Conservation (phyloP, 2,888 invertebrate species). For the Thyatira batis region DNA sequence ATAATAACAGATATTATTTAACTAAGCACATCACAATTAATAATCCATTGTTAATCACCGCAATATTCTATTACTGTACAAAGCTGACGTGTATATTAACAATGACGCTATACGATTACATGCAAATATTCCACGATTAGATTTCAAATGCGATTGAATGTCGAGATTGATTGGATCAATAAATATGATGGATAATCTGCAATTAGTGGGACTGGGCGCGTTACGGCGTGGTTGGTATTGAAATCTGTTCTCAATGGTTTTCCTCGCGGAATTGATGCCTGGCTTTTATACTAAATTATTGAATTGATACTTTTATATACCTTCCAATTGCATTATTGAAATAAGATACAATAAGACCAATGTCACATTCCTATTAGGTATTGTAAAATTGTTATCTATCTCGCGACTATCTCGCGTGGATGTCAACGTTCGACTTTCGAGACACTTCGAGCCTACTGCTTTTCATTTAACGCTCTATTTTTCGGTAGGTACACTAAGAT, state of each 20-base stretch:
- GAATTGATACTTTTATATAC: neutral
- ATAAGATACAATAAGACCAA: too few species aligned
- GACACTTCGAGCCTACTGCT: too few species aligned
- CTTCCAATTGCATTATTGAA: too few species aligned
- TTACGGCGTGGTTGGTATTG: slow-evolving; percentile 12
- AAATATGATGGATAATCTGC: slow-evolving; percentile 47
- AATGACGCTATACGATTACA: slow-evolving; percentile 13
- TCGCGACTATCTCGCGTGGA: too few species aligned
- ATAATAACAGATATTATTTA: neutral
- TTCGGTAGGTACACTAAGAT: too few species aligned
- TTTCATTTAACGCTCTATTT: too few species aligned
- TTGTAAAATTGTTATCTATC: too few species aligned
- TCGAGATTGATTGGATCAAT: slow-evolving; percentile 42
- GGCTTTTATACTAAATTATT: neutral
- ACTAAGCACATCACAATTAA: neutral
- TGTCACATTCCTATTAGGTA: too few species aligned
- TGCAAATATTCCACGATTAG: slow-evolving; percentile 38
- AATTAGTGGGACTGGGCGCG: slow-evolving; percentile 31
- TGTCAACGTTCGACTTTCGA: too few species aligned
- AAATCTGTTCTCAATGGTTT: slow-evolving; percentile 10
- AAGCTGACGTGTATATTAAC: neutral
- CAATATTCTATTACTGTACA: neutral
- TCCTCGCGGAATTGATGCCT: slow-evolving; percentile 4
- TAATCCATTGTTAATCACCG: neutral
- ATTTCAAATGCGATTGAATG: slow-evolving; percentile 39